A percentile compares a stretch with the other conserved stretches of the same genome.
phyloP scores from a whole-genome alignment of 2,113 vertebrate genomes.

The Poeciliopsis retropinna region DNA sequence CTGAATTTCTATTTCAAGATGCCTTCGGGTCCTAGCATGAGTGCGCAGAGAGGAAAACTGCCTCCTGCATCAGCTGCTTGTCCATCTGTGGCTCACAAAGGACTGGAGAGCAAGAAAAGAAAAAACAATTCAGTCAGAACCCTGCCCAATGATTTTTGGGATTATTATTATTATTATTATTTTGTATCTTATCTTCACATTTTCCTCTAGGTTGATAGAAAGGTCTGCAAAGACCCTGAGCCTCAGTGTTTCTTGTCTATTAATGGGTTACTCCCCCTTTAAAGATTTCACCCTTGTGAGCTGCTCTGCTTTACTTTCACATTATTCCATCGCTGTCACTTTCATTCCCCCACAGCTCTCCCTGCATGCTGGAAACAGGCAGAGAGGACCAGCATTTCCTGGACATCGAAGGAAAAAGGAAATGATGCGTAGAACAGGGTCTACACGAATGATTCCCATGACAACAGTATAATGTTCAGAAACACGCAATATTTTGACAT shows the following conservation, averaged over 20 bases:
- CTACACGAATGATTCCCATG: conserved; percentile 44
- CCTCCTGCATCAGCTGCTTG: conserved; percentile 63
- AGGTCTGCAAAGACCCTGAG: conserved; percentile 36
- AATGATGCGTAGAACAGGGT: conserved; percentile 14
- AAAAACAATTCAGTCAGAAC: conserved; percentile 16
- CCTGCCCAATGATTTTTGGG: not conserved
- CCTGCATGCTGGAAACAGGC: conserved; percentile 35
- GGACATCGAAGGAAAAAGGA: conserved; percentile 16
- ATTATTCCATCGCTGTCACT: conserved; percentile 60
- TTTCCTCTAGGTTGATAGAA: conserved; percentile 13
- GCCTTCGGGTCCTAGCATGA: conserved; percentile 57
- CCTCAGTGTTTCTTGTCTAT: conserved; percentile 28
- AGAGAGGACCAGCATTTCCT: conserved; percentile 47
- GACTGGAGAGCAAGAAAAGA: conserved; percentile 13
- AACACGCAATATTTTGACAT: conserved; percentile 32
- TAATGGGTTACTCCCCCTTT: conserved; percentile 55
- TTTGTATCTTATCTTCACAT: conserved; percentile 1
- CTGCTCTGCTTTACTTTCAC: conserved; percentile 70
- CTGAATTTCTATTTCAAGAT: conserved; percentile 69
- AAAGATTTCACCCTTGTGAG: conserved; percentile 64
- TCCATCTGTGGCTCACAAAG: conserved; percentile 51
- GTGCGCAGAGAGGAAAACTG: conserved; percentile 26
- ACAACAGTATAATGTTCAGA: conserved; percentile 23
- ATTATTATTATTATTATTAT: not conserved
- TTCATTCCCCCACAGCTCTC: conserved; percentile 58